Percentiles rank a stretch among this genome's conserved stretches.
phyloP scores from a whole-genome alignment of 2,888 invertebrate species.

The Heteromyza rotundicornis region DNA sequence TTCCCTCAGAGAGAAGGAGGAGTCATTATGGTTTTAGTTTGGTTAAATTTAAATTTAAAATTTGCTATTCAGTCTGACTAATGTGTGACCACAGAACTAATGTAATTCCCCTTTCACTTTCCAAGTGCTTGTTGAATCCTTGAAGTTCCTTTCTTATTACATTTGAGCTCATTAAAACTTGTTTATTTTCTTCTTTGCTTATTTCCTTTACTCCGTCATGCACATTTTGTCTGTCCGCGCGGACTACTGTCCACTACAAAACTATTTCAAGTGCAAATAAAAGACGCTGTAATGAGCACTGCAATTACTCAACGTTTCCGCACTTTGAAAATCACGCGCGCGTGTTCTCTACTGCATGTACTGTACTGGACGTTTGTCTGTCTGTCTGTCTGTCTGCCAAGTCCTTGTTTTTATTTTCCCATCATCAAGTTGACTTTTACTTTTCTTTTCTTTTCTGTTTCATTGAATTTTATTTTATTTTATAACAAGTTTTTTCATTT shows the following conservation, averaged over 20 bases:
- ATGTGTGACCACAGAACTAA: no score
- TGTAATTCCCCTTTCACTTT: no score
- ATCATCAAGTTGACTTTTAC: no score
- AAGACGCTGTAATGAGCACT: background rate
- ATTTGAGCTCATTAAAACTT: background rate
- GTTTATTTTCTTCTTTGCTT: no score
- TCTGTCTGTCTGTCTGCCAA: slow-evolving; percentile 13
- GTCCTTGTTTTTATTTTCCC: background rate
- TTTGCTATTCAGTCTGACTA: no score
- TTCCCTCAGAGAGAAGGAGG: slow-evolving; percentile 21
- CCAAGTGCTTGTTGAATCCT: no score
- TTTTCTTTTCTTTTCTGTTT: background rate
- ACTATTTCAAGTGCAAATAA: background rate
- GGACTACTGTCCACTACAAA: no score
- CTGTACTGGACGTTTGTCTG: background rate
- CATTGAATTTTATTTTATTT: background rate
- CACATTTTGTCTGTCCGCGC: no score
- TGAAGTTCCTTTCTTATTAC: background rate
- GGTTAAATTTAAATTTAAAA: no score
- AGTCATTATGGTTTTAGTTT: slow-evolving; percentile 33
- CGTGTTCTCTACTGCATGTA: no score
- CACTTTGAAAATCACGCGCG: background rate
- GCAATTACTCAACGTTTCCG: background rate
- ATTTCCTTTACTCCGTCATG: no score
- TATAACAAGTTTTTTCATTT: background rate